Percentiles rank a stretch among this genome's conserved stretches.
Conservation (phyloP, 35 echinoderm and acorn worm genomes). For the Heliocidaris erythrogramma region DNA sequence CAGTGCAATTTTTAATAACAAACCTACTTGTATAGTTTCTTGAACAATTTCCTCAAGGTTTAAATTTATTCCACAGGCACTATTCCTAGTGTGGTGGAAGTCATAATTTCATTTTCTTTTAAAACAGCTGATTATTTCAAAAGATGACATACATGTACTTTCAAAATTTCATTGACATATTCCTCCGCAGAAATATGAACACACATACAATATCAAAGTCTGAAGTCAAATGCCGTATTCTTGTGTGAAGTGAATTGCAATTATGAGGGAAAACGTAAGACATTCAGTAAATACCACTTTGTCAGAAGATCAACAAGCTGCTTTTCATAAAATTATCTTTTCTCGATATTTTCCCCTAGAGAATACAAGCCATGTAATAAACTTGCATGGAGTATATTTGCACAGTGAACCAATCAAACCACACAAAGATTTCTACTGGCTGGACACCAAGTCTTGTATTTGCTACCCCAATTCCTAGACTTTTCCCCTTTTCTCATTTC, state of each 20-base stretch:
- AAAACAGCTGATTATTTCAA: neutral
- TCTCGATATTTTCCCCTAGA: neutral
- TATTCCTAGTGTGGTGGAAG: neutral
- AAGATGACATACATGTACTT: neutral
- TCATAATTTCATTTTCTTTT: neutral
- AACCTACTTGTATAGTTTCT: neutral
- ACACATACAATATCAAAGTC: neutral
- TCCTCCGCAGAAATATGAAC: neutral
- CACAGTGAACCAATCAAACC: neutral
- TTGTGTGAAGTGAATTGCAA: neutral
- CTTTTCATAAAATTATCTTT: neutral
- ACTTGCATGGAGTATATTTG: slow-evolving; percentile 26
- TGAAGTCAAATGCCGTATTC: neutral
- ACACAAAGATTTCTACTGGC: slow-evolving; percentile 6
- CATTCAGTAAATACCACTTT: neutral
- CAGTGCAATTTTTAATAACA: too few relatives aligned
- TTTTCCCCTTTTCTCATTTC: neutral
- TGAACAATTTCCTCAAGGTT: neutral
- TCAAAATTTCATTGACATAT: neutral
- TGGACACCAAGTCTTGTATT: neutral
- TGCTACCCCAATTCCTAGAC: slow-evolving; percentile 20
- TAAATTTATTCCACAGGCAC: neutral
- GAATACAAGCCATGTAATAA: slow-evolving; percentile 5
- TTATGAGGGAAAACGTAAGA: neutral
- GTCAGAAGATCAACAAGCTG: neutral